Evolutionary conservation across 2,113 vertebrate genomes (phyloP), one percentile per base, ranked within the genome.

Genomic region (Petrocephalus microphthalmus): DNA sequence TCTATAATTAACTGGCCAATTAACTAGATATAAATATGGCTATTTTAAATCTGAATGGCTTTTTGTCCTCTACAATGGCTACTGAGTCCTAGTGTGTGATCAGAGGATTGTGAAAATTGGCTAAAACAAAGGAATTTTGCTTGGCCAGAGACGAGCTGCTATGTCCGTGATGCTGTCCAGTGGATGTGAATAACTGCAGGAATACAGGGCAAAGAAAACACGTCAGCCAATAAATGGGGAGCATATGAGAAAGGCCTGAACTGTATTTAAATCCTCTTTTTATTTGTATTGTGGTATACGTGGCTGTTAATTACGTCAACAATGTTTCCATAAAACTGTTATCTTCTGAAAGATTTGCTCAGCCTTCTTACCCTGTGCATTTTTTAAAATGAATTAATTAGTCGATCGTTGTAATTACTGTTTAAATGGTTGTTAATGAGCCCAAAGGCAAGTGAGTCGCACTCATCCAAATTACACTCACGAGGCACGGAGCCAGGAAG

Each of bases 381-480:
- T 95, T 94, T 91, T 90, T 88, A 89, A 94, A 96, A 95, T 93
- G 93, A 95, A 96, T 95, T 95, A 95, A 95, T 95, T 95, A 95
- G 94, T 90, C 93, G 94, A 95, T 96, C 94, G 95, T 93, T 94
- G 95, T 95, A 96, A 96, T 95, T 95, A 95, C 94, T 95, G 95
- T 95, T 95, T 95, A 94, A 95, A 94, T 96, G 95, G 94, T 94
- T 95, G 94, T 96, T 95, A 95, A 96, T 95, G 94, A 96, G 94
- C 94, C 95, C 94, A 95, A 95, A 96, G 95, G 94, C 94, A 94
- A 95, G 93, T 91, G 91, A 95, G 94, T 94, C 93, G 93, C 94
- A 95, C 94, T 95, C 94, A 95, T 95, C 95, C 94, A 95, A 95
- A 96, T 95, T 94, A 95, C 93, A 94, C 92, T 93, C 93, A 90